phyloP scores from a whole-genome alignment of 1,140 invertebrate genomes.

The Tetramorium simillimum region DNA sequence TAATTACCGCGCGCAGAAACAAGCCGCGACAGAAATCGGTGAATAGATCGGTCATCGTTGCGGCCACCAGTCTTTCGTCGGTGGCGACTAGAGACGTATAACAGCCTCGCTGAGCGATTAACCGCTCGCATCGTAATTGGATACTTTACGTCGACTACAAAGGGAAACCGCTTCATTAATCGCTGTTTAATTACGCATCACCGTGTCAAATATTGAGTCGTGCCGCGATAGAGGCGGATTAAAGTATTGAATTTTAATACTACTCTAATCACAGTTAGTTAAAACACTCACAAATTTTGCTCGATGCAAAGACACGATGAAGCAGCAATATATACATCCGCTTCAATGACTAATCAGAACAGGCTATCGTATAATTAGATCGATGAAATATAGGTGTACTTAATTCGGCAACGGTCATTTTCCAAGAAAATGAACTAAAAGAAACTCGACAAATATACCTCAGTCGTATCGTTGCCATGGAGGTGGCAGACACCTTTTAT shows the following conservation, averaged over 20 bases:
- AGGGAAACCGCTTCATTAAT: conserved; percentile 3
- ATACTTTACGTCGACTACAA: conserved; percentile 32
- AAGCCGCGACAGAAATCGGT: conserved; percentile 57
- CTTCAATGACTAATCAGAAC: not conserved
- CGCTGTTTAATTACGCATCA: conserved; percentile 36
- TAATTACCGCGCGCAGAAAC: conserved; percentile 51
- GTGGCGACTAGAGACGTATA: not conserved
- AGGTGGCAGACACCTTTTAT: conserved; percentile 77
- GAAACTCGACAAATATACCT: conserved; percentile 40
- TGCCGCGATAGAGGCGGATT: not conserved
- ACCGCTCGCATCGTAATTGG: conserved; percentile 33
- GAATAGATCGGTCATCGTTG: conserved; percentile 60
- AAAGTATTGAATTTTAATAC: not conserved
- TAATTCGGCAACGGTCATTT: not conserved
- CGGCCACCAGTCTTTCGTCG: conserved; percentile 36
- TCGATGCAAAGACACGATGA: not conserved
- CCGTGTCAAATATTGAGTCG: conserved; percentile 5
- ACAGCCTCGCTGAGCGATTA: conserved; percentile 30
- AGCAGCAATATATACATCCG: not conserved
- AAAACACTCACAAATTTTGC: not conserved
- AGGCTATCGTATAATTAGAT: not conserved
- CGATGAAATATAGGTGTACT: not conserved
- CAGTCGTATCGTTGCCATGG: conserved; percentile 6
- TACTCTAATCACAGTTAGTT: not conserved
- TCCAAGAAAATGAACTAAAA: conserved; percentile 24